Conservation (phyloP, 2,888 invertebrate genomes). For the Schizaphis graminum region DNA sequence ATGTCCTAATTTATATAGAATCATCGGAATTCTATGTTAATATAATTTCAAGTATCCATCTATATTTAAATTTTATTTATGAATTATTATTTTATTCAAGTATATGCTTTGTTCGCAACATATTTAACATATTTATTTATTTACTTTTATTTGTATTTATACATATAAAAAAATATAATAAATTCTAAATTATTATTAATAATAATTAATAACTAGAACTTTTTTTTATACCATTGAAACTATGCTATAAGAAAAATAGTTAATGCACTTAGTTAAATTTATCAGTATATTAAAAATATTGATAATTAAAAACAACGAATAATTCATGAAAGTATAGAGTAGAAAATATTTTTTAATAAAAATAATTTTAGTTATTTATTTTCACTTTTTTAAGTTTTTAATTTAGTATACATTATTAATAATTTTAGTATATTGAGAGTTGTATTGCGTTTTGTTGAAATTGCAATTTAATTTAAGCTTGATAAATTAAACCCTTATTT, state of each 20-base stretch:
- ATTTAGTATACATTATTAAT: background rate
- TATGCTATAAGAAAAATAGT: background rate
- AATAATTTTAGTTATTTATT: background rate
- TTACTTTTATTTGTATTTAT: background rate
- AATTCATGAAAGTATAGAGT: background rate
- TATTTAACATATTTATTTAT: background rate
- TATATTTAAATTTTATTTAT: background rate
- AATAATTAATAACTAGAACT: background rate
- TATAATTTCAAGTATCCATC: background rate
- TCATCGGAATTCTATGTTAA: background rate
- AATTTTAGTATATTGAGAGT: background rate
- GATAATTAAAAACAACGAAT: background rate
- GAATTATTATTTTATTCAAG: background rate
- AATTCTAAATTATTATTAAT: too few relatives aligned
- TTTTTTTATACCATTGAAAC: background rate
- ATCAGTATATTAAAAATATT: background rate
- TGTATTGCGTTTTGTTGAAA: background rate
- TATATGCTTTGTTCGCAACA: too few relatives aligned
- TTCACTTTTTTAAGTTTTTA: background rate
- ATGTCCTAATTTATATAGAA: background rate
- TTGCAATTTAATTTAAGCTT: background rate
- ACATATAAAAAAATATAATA: background rate
- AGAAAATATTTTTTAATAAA: background rate
- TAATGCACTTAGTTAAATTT: background rate
- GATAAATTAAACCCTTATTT: constrained; percentile 10